Evolutionary conservation across 2,113 vertebrate genomes (phyloP).

Genomic region (Cyprinodon tularosa): DNA sequence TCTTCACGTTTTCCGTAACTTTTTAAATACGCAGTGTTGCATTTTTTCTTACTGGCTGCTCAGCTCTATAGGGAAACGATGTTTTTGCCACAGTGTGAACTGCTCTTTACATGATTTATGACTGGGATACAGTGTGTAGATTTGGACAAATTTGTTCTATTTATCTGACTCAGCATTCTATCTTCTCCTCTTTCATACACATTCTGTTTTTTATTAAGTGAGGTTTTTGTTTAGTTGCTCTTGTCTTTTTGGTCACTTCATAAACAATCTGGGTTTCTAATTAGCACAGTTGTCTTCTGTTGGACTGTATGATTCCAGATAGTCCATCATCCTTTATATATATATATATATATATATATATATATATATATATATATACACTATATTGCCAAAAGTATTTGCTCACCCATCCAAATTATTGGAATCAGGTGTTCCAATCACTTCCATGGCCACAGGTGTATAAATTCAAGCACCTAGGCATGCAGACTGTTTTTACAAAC

Average conservation of each 20-base stretch:
- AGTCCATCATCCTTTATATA: neutral
- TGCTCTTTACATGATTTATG: neutral
- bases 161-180: neutral
- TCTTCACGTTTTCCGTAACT: neutral
- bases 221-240: neutral
- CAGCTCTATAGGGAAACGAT: neutral
- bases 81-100: neutral
- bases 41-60: neutral
- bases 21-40: neutral
- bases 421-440: no score
- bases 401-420: no score
- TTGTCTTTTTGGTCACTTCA: neutral
- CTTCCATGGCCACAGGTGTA: no score
- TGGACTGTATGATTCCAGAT: neutral
- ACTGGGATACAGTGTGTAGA: neutral
- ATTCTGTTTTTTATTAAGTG: neutral
- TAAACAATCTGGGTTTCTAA: no score
- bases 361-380: no score
- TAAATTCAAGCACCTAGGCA: no score
- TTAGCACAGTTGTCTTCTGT: no score
- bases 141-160: neutral
- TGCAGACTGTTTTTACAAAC: no score
- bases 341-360: no score
- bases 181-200: neutral
- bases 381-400: no score